Conservation (phyloP, 2,113 vertebrate genomes). For the Zosterops borbonicus region DNA sequence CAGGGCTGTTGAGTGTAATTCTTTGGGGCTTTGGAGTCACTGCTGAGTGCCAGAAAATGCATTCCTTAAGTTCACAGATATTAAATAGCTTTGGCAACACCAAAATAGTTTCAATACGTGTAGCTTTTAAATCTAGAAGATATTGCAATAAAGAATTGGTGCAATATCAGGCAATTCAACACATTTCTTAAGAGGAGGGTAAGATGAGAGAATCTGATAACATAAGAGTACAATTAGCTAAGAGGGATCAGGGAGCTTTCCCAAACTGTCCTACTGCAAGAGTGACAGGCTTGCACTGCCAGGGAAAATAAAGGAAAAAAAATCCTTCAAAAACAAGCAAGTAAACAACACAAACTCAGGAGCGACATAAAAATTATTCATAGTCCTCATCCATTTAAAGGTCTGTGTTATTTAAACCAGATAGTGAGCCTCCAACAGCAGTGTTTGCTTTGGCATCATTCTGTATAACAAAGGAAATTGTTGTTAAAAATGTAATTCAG, state of each 20-base stretch:
- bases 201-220: neutral
- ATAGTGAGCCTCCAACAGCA: neutral
- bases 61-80: neutral
- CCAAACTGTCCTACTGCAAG: neutral
- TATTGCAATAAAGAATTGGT: neutral
- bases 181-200: neutral
- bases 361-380: neutral
- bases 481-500: constrained; percentile 36
- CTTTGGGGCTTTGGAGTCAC: constrained; percentile 29
- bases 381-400: neutral
- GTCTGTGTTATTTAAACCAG: constrained; percentile 15
- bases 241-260: neutral
- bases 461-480: constrained; percentile 23
- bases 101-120: neutral
- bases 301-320: neutral
- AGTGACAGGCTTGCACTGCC: neutral
- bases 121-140: neutral
- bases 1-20: constrained; percentile 1
- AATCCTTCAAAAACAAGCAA: neutral
- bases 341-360: neutral
- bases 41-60: constrained; percentile 14
- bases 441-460: constrained; percentile 6
- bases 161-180: neutral
- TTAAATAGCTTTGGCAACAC: constrained; percentile 7
- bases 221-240: neutral